phyloP scores from a whole-genome alignment of 2,113 vertebrate genomes.

The Sturnus vulgaris region DNA sequence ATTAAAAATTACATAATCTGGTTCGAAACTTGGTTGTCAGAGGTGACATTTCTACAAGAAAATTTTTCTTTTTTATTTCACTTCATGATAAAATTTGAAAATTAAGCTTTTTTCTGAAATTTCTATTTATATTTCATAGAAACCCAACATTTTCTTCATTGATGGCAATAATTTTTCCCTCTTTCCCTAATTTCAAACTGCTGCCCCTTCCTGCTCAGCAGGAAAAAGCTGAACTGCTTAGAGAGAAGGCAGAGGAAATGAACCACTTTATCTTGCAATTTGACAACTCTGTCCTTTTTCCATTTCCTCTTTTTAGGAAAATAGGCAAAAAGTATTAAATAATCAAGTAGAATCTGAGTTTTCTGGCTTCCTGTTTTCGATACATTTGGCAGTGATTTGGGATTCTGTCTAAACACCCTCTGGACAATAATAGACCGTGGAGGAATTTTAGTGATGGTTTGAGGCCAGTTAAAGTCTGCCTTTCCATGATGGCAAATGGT shows the following conservation, averaged over 20 bases:
- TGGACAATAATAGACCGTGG: fast-evolving
- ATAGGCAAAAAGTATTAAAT: not conserved
- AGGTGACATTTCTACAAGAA: not conserved
- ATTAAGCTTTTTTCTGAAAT: not conserved
- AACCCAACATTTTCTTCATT: not conserved
- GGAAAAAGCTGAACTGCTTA: not conserved
- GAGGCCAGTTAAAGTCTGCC: constrained; percentile 21
- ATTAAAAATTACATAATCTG: not conserved
- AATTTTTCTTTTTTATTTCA: not conserved
- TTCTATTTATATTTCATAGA: not conserved
- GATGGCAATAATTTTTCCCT: fast-evolving
- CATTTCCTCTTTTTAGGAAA: not conserved
- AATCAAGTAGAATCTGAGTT: not conserved
- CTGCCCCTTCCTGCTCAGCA: not conserved
- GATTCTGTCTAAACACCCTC: not conserved
- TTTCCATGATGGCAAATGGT: not conserved
- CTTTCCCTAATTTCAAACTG: not conserved
- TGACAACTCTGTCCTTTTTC: not conserved
- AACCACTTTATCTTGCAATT: not conserved
- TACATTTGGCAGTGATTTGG: not conserved
- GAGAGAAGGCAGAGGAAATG: not conserved
- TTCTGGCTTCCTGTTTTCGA: not conserved
- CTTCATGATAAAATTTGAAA: not conserved
- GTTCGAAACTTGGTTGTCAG: not conserved
- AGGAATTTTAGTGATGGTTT: constrained; percentile 32